These are phyloP conservation scores for Zaprionus lineosus DNA, from an alignment of 2,888 invertebrate genomes.

Conservation along the genomic window DNA sequence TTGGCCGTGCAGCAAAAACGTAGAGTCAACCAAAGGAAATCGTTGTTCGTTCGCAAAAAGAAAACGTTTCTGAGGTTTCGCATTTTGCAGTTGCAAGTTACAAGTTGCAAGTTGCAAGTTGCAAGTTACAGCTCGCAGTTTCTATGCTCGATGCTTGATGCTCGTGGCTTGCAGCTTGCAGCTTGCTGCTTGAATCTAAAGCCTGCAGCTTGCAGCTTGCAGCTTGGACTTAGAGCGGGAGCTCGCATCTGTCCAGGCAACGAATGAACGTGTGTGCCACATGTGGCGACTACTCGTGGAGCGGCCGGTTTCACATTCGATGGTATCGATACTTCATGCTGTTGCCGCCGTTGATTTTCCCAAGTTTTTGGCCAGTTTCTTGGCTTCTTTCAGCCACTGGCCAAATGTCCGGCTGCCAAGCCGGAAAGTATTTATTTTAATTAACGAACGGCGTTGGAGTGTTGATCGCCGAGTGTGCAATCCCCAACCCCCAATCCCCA, in stretches of 20 bases:
- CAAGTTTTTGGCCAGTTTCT: conserved; percentile 47
- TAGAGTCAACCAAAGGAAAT: conserved; percentile 27
- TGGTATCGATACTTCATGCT: conserved; percentile 40
- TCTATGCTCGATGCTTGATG: neutral
- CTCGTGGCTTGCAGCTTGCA: neutral
- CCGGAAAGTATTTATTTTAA: conserved; percentile 76
- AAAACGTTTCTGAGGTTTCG: conserved; percentile 42
- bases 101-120: too few relatives aligned
- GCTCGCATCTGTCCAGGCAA: conserved; percentile 15
- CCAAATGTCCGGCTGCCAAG: conserved; percentile 39
- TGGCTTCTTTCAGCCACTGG: conserved; percentile 17
- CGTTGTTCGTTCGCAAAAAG: conserved; percentile 40
- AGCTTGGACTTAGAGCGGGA: neutral
- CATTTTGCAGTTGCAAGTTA: neutral
- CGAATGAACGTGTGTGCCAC: conserved; percentile 35
- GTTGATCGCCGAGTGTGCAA: conserved; percentile 21
- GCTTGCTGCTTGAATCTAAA: neutral
- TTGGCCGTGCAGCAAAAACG: conserved; percentile 55
- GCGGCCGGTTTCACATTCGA: conserved; percentile 58
- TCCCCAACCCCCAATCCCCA: too few relatives aligned
- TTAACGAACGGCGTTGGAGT: conserved; percentile 62
- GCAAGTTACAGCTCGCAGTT: too few relatives aligned
- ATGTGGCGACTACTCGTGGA: conserved; percentile 57
- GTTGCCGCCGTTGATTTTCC: conserved; percentile 31
- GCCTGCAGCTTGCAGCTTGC: neutral